Base-by-base conservation (phyloP, 2,888 invertebrate species). In the Hypercompe scribonia region DNA sequence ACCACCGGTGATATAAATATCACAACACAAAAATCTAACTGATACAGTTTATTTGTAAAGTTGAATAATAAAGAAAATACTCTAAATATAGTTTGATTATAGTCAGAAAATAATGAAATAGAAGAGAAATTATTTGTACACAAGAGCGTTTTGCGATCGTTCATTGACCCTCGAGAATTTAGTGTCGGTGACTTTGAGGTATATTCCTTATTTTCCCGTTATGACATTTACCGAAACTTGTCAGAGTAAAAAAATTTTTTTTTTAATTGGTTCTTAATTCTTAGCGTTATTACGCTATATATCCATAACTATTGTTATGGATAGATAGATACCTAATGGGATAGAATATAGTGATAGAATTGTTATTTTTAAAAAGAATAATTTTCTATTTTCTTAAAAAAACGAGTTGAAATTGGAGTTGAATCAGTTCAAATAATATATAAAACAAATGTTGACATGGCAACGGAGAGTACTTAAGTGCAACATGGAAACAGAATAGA, bases 151-250 rank as follows among this genome's bases (percentile, higher is more conserved):
- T 76, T 74, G 75, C 73, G 70, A 81, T 71, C 81, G 67, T 81
- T 69, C 82, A 78, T 78, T 83, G 83, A 83, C 83, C 83, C 73
- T 70, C 61, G 39, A 68, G 65, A 54, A 50, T 50, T 50, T 50
- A 8, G 24, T 24, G 39, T 39, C 36, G 8, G 39, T 39, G 39
- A 64, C 4, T 68, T 70, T 70, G 46, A 68, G 50, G 33, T 54
- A 36, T n/a, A n/a, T n/a, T 68, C 42, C 42, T 68, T 78, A 82
- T 81, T 81, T 81, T 68, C 78, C 76, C 78, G 81, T 76, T 71
- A 5, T 82, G 82, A 75, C 79, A 78, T 24, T 33, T 36, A 2
- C 11, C 1, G 42, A 63, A 31, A 50, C 5, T 68, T 72, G 67
- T 63, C 63, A 72, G 28, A 28, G 1, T n/a, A 50, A 24, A 67